Evolutionary conservation across 2,113 vertebrate species (phyloP).

Genomic region (Anhinga anhinga): DNA sequence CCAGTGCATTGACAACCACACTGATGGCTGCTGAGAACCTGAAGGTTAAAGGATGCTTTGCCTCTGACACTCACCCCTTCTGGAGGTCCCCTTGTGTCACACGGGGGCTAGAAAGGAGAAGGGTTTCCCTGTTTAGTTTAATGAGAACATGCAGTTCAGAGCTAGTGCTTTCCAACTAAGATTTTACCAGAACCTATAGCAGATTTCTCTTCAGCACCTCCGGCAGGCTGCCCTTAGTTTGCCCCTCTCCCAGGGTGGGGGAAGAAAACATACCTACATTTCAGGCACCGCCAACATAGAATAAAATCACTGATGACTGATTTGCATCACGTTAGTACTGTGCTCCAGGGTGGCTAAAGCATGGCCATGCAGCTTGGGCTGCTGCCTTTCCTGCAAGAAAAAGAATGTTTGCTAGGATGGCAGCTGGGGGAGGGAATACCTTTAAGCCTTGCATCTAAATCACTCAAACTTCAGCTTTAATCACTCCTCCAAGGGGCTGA

Average conservation of each 20-base stretch:
- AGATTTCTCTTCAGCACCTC: not conserved
- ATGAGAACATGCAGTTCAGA: not conserved
- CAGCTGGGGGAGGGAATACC: not conserved
- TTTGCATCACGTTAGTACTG: not conserved
- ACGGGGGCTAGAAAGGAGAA: not conserved
- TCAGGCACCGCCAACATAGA: not conserved
- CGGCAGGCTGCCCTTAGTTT: not conserved
- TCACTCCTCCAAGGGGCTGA: not conserved
- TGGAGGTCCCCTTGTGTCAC: fast-evolving
- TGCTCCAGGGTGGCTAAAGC: not conserved
- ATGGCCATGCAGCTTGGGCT: not conserved
- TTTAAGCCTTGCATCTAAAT: not conserved
- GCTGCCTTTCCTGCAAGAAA: not conserved
- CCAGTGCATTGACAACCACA: fast-evolving
- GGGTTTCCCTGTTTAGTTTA: not conserved
- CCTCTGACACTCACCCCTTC: not conserved
- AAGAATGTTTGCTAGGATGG: not conserved
- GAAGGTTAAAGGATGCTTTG: not conserved
- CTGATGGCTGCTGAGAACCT: not conserved
- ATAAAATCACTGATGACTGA: not conserved
- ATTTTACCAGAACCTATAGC: not conserved
- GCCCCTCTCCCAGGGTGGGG: not conserved
- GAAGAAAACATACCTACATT: fast-evolving
- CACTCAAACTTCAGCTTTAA: not conserved
- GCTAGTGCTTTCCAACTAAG: not conserved